Base-by-base conservation (phyloP, 2,888 invertebrate genomes). In the Oxycera nigricornis region DNA sequence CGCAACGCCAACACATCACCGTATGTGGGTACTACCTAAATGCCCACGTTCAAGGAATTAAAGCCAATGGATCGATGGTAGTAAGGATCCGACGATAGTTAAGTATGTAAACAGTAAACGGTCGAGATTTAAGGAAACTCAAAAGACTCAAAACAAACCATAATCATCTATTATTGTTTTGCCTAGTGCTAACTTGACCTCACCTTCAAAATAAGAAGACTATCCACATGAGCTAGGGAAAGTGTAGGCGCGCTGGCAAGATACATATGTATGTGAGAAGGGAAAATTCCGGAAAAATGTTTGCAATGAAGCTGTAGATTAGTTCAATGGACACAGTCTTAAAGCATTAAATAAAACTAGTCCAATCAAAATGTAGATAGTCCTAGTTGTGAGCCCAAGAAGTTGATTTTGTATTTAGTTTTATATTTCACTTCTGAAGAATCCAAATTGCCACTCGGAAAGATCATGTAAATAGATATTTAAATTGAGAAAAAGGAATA, bases 1-100 rank as follows among this genome's bases (percentile, higher is more conserved):
- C 82, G 85, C 20, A 81, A 81, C 75, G 82, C 85, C 26, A 31
- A 26, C n/a, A 30, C 68, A 52, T 70, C 74, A 26, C 61, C 74
- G 6, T 76, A 76, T 41, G 57, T 74, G 50, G 73, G 73, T 41
- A 73, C 20, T 55, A 76, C 74, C 70, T 76, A 74, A 22, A 30
- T 46, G 22, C 17, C 9, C 9, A 17, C n/a, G 50, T 24, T 55
- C 7, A n/a, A 55, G 22, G 55, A 22, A 55, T 55, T 55, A 1
- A 39, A n/a, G n/a, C 17, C 46, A 46, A 11, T 46, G 46, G 46
- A 46, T 46, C 14, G 17, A 11, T 11, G 46, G 2, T 14, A 46
- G 3, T 11, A 2, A 7, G 11, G 46, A 46, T 11, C 14, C 46
- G 46, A 46, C 17, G 17, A 46, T 46, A 46, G 46, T 46, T 46